Evolutionary conservation across 2,888 invertebrate species (phyloP), one percentile per base, ranked within the genome.

Genomic region (Dasypogon diadema): DNA sequence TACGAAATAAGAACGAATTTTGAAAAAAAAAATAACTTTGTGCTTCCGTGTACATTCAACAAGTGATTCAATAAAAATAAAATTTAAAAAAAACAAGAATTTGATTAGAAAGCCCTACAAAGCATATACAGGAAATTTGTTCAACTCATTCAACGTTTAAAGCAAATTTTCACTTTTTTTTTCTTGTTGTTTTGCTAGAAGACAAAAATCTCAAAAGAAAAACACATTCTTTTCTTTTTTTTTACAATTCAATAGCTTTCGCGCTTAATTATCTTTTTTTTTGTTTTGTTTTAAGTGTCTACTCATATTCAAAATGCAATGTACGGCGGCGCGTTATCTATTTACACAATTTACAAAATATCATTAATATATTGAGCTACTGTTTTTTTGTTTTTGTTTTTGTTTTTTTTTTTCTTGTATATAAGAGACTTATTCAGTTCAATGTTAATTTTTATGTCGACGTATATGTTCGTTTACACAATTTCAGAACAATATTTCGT

Each of bases 1-100:
- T n/a, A 34, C 37, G 37, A 60, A 37, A 30, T 8, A 30, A 8
- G 30, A 30, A 30, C 30, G 30, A 30, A 60, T 60, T 60, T 60
- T 21, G 60, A 60, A 60, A 60, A 60, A 5, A 60, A 60, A 60
- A 60, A 5, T 26, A 37, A 37, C 21, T 51, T 51, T 34, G 60
- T 60, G 65, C 65, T 46, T 46, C 42, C 65, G 46, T 65, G 65
- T 24, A 46, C 24, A 26, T 46, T 65, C 65, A 65, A 65, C 65
- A 65, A 65, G 65, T 65, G 65, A 48, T 24, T 34, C 21, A 24
- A 46, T 16, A 14, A 65, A 65, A 51, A 12, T 18, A 51, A 51
- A 51, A 51, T 51, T 42, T 42, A 42, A 42, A 42, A 42, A 30
- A 30, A 30, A 30, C 3, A 30, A 30, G n/a, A n/a, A n/a, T n/a